Conservation (phyloP, 2,888 invertebrate genomes). For the Megastigmus dorsalis region DNA sequence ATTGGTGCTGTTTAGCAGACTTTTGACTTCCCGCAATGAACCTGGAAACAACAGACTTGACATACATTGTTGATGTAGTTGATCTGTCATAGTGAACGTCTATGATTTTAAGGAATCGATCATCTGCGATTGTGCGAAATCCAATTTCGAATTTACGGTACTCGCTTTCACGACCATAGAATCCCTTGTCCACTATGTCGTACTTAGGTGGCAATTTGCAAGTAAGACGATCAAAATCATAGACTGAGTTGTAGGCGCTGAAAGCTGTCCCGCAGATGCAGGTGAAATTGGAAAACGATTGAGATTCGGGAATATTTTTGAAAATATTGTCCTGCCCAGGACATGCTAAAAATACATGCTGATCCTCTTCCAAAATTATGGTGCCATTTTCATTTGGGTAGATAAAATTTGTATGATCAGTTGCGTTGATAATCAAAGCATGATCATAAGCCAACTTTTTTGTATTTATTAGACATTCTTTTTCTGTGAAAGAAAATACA, state of each 20-base stretch:
- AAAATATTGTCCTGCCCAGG: background rate
- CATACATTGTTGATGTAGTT: conserved; percentile 28
- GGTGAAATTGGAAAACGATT: conserved; percentile 1
- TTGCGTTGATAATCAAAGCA: conserved; percentile 8
- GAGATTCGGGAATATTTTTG: background rate
- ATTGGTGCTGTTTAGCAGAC: conserved; percentile 22
- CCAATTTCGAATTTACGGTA: conserved; percentile 34
- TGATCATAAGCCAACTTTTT: conserved; percentile 13
- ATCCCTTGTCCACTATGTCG: conserved; percentile 27
- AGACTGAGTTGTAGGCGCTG: background rate
- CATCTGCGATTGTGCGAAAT: background rate
- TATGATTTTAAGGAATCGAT: conserved; percentile 20
- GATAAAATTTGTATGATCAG: conserved; percentile 21
- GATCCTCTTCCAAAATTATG: background rate
- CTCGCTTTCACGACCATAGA: conserved; percentile 34
- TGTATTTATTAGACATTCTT: background rate
- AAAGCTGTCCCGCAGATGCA: conserved; percentile 1
- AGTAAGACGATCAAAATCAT: conserved; percentile 10
- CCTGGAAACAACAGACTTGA: conserved; percentile 21
- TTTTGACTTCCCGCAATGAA: conserved; percentile 30
- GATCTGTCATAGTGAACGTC: conserved; percentile 32
- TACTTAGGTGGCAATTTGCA: conserved; percentile 17
- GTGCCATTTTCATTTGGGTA: conserved; percentile 4
- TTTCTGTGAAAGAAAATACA: background rate
- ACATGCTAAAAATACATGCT: conserved; percentile 3